Conservation (phyloP, 1,140 invertebrate genomes). For the Reticulitermes speratus region DNA sequence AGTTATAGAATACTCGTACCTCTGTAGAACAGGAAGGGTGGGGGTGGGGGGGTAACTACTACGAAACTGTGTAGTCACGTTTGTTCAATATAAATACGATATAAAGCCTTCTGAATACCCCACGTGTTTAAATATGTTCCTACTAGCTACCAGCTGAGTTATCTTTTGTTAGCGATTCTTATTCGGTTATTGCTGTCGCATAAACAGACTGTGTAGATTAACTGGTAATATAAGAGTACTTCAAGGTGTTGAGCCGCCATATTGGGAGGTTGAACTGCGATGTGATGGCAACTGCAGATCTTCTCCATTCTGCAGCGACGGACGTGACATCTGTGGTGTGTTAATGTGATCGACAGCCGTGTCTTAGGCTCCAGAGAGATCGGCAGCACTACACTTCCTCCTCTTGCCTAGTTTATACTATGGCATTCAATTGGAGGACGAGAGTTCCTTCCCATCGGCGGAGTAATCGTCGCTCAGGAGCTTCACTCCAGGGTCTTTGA, state of each 20-base stretch:
- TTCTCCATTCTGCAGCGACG: no score
- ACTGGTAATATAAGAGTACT: neutral
- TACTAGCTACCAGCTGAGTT: neutral
- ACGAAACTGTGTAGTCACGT: neutral
- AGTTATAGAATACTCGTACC: no score
- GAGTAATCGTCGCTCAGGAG: neutral
- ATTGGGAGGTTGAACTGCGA: neutral
- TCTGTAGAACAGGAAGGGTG: no score
- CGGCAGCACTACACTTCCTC: neutral
- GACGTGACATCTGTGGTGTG: neutral
- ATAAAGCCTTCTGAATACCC: neutral
- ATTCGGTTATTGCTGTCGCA: neutral
- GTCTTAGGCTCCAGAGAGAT: neutral
- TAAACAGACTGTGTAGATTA: conserved; percentile 19
- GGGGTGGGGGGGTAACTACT: neutral
- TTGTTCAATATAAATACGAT: conserved; percentile 9
- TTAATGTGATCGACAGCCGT: conserved; percentile 3
- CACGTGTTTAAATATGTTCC: neutral
- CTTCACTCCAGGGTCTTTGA: conserved; percentile 2
- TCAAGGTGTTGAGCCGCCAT: conserved; percentile 2
- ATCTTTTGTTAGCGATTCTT: neutral
- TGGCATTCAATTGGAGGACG: neutral
- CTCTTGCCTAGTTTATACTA: neutral
- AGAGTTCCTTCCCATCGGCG: conserved; percentile 8
- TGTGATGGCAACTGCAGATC: no score